Evolutionary conservation across 2,797 vertebrate species (phyloP), one percentile per base, ranked within the genome.

Genomic region (Anguilla anguilla): DNA sequence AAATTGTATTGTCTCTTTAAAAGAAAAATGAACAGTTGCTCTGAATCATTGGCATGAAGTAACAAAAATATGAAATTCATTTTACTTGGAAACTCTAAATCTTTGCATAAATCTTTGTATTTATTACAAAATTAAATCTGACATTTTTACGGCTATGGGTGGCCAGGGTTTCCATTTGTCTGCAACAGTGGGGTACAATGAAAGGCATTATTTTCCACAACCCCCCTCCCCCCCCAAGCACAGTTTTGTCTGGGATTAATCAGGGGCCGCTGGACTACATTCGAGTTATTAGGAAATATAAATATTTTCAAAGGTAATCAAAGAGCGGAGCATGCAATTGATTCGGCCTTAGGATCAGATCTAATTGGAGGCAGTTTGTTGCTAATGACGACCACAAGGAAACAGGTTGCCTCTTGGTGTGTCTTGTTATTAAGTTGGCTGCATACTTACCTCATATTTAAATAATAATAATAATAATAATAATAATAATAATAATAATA

Each of bases 271-370:
- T 92, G 94, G 94, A 95, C 94, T 95, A 95, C 96, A 96, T 94
- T 95, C 93, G 93, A 93, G 91, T 96, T 96, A 96, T 96, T 96
- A 95, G 94, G 94, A 96, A 94, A 96, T 96, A 95, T 94, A 96
- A 96, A 97, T 96, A 96, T 96, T 96, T 97, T 96, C 94, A 95
- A 94, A 96, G 95, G 94, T 95, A 96, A 96, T 96, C 95, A 95
- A 95, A 96, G 92, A 92, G 79, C 35, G 67, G 88, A 77, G 88
- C 86, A 83, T 15, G 53, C 59, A 93, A 94, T 93, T 95, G 95
- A 96, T 94, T 96, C 95, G 89, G 93, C 93, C 93, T 94, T 93
- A 94, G 94, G 94, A 96, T 94, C 93, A 92, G 91, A 90, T 90
- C 90, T 96, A 96, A 97, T 96, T 95, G 67, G 93, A 96, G 96